Conservation (phyloP, 2,888 invertebrate genomes). For the Melipona beecheii region DNA sequence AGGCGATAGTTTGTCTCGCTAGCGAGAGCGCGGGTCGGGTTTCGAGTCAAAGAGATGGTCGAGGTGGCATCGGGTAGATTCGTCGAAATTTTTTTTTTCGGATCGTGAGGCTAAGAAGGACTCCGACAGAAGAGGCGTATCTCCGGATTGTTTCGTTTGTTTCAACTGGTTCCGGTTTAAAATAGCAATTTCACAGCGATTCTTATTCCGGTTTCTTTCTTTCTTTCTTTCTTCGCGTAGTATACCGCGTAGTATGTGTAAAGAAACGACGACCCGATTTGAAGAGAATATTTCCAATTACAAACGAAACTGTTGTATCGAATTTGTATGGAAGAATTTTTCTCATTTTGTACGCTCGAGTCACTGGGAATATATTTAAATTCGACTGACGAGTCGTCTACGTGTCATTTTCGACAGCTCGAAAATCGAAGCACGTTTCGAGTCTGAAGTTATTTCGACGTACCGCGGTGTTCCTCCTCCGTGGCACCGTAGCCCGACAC, state of each 20-base stretch:
- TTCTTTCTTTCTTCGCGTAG: background rate
- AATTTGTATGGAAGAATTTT: too few species aligned
- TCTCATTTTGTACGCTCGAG: too few species aligned
- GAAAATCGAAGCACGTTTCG: background rate
- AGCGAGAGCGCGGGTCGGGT: conserved; percentile 51
- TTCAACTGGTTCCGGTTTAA: background rate
- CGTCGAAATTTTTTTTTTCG: background rate
- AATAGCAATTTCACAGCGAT: background rate
- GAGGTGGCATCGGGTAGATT: conserved; percentile 21
- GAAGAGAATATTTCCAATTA: too few species aligned
- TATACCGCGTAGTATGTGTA: background rate
- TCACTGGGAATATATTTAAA: background rate
- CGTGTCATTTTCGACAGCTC: too few species aligned
- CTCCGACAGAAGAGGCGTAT: background rate
- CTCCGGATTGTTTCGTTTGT: conserved; percentile 17
- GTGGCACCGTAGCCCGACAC: background rate
- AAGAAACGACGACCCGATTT: background rate
- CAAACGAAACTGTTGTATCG: too few species aligned
- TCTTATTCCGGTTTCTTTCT: background rate
- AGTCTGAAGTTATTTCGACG: background rate
- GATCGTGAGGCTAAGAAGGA: background rate
- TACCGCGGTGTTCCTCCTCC: background rate
- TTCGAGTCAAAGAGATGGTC: conserved; percentile 31
- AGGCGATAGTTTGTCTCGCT: conserved; percentile 65
- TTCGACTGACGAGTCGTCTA: too few species aligned